These are phyloP conservation scores for Agonopterix arenella DNA, from an alignment of 2,888 invertebrate species.

Conservation along the genomic window DNA sequence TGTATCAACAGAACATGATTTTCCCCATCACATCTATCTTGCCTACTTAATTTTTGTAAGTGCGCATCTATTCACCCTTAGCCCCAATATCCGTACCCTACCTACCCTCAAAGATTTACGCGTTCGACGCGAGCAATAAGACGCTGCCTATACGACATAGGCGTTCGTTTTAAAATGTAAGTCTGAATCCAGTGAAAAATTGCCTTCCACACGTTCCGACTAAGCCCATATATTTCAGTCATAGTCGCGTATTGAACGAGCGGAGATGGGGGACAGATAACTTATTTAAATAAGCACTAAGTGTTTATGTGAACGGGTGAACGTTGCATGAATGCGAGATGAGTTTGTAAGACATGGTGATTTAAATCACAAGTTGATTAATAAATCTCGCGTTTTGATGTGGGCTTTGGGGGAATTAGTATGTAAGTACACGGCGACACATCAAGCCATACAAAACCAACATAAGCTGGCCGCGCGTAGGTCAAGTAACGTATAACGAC, in stretches of 20 bases:
- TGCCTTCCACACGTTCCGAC: slow-evolving; percentile 48
- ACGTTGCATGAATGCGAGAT: neutral
- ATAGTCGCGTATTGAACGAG: slow-evolving; percentile 50
- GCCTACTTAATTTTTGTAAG: slow-evolving; percentile 63
- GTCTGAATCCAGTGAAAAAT: slow-evolving; percentile 67
- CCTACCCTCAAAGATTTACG: slow-evolving; percentile 60
- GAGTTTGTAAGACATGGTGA: neutral
- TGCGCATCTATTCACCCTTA: slow-evolving; percentile 62
- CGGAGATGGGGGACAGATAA: slow-evolving; percentile 52
- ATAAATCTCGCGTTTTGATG: neutral
- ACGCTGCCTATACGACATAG: slow-evolving; percentile 39
- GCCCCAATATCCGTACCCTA: slow-evolving; percentile 27
- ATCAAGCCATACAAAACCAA: too few relatives aligned
- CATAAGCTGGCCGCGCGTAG: too few relatives aligned
- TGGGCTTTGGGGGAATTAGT: neutral
- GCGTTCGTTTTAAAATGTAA: slow-evolving; percentile 67
- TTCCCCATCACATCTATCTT: slow-evolving; percentile 8
- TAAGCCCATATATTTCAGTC: slow-evolving; percentile 54
- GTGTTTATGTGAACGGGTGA: slow-evolving; percentile 26
- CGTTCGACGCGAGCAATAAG: slow-evolving; percentile 61
- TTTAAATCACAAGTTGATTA: neutral
- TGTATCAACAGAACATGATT: neutral
- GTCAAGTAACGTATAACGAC: too few relatives aligned
- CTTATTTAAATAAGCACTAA: slow-evolving; percentile 43
- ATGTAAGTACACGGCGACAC: too few relatives aligned